phyloP scores from a whole-genome alignment of 2,888 invertebrate species.

The Celastrina argiolus region DNA sequence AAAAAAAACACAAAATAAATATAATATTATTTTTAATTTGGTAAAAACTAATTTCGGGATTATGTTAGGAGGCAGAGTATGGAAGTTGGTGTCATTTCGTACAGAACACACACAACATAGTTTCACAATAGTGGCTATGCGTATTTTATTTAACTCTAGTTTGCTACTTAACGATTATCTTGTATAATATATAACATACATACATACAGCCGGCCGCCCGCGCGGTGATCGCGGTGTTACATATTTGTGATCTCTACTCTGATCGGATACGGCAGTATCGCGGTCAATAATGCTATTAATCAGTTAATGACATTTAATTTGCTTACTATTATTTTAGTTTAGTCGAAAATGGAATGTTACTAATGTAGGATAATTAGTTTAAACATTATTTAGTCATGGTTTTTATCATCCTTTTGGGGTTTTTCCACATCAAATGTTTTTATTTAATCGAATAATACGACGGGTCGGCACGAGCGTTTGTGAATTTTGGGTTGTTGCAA shows the following conservation, averaged over 20 bases:
- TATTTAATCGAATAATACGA: conserved; percentile 11
- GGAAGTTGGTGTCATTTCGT: conserved; percentile 14
- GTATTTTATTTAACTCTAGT: conserved; percentile 5
- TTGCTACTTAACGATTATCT: background rate
- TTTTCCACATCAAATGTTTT: conserved; percentile 1
- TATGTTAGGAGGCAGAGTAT: background rate
- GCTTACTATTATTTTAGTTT: conserved; percentile 6
- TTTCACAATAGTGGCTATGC: background rate
- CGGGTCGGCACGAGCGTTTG: conserved; percentile 30
- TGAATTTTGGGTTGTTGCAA: conserved; percentile 73
- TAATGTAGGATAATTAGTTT: conserved; percentile 21
- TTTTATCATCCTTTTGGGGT: conserved; percentile 14
- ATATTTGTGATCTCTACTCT: conserved; percentile 11
- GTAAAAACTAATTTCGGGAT: background rate
- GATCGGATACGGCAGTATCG: background rate
- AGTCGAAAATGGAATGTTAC: conserved; percentile 21
- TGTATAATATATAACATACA: conserved; percentile 1
- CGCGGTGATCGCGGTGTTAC: background rate
- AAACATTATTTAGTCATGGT: background rate
- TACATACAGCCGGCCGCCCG: background rate
- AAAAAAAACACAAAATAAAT: conserved; percentile 13
- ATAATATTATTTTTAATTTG: conserved; percentile 12
- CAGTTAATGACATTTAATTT: conserved; percentile 16
- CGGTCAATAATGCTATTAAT: conserved; percentile 3
- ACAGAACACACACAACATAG: conserved; percentile 9